Evolutionary conservation across 2,113 vertebrate species (phyloP).

Genomic region (Phoenicopterus ruber): DNA sequence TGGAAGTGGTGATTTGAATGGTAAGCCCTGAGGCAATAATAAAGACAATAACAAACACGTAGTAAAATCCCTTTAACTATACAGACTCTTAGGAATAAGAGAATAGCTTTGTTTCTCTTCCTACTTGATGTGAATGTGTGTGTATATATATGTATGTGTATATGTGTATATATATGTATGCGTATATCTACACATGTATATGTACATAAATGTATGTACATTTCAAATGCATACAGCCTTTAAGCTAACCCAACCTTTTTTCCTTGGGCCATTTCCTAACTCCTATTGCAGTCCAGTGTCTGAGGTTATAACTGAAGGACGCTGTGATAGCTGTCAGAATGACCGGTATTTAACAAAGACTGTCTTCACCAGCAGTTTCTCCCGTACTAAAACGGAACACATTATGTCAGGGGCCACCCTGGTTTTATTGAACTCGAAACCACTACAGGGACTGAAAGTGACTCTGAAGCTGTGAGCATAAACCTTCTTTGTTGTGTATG

Average conservation of each 20-base stretch:
- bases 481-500: slow-evolving; percentile 55
- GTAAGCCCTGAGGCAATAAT: neutral
- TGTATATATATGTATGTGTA: neutral
- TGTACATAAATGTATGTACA: neutral
- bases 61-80: neutral
- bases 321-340: neutral
- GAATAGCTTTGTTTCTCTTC: neutral
- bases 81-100: neutral
- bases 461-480: slow-evolving; percentile 59
- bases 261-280: neutral
- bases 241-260: neutral
- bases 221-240: neutral
- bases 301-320: neutral
- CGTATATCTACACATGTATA: too few relatives aligned
- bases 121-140: neutral
- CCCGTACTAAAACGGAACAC: slow-evolving; percentile 10
- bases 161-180: neutral
- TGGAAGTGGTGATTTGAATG: neutral
- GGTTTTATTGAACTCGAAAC: slow-evolving; percentile 75
- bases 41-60: neutral
- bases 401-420: slow-evolving; percentile 71
- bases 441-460: slow-evolving; percentile 64
- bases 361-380: slow-evolving; percentile 25
- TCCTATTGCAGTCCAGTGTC: neutral
- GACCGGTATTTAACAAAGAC: neutral